Evolutionary conservation across 2,113 vertebrate species (phyloP), one percentile per base, ranked within the genome.

Genomic region (Pantherophis guttatus): DNA sequence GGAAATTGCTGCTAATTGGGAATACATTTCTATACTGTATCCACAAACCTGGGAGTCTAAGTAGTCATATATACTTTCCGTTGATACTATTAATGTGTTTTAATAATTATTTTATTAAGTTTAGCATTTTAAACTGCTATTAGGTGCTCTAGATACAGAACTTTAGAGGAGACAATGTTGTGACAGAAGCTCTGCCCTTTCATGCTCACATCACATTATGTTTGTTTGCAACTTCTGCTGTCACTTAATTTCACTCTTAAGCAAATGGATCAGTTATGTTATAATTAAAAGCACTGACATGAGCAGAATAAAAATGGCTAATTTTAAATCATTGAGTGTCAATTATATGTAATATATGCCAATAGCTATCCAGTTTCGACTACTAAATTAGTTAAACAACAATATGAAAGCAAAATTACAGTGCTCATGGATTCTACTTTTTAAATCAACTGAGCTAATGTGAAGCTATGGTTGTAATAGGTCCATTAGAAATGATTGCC

Each of bases 261-360:
- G 86, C 53, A 53, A 95, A 94, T 90, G 92, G 89, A 86, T 23
- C 55, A 92, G 91, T 94, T 12, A 75, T 90, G 75, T 93, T 93
- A 87, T 92, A 94, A 95, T 95, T 94, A 93, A 94, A 3, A 21
- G 92, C 92, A 44, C 70, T 0, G 65, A 93, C 91, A 17, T 95
- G 93, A 95, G 94, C 93, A 90, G 95, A 95, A 94, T 87, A 58
- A 81, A 86, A 96, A 58, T 52, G 87, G 87, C 94, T 86, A 93
- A 91, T 55, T 89, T 93, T 0, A 85, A 88, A 92, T 91, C 85
- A 94, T 94, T 92, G 65, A 94, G 88, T 95, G 93, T 93, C 94
- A 94, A 58, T 93, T 96, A 52, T 94, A 92, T 86, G 90, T 86
- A 95, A 92, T 93, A 95, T 92, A 95, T 96, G 95, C 29, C 88